Percentiles rank a stretch among this genome's conserved stretches.
These are phyloP conservation scores for Antennarius maculatus DNA, from an alignment of 2,797 vertebrate genomes.

Conservation along the genomic window DNA sequence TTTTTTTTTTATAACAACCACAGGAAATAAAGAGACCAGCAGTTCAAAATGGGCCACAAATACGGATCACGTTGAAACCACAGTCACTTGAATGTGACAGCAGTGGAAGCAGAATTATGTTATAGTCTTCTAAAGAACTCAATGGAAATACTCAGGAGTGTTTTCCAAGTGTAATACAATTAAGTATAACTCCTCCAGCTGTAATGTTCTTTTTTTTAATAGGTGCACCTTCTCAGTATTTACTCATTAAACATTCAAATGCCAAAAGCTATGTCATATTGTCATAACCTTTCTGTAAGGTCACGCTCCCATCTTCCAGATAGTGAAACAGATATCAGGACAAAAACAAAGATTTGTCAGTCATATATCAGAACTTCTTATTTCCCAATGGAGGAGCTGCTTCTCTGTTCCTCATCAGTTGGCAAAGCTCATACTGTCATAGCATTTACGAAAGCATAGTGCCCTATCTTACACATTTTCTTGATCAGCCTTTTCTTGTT, in stretches of 20 bases:
- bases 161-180: not conserved
- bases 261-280: slow-evolving; percentile 4
- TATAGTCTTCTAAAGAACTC: not conserved
- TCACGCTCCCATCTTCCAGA: slow-evolving; percentile 32
- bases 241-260: slow-evolving; percentile 4
- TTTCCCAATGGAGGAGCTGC: not conserved
- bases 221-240: not conserved
- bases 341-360: not conserved
- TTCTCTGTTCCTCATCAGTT: slow-evolving; percentile 4
- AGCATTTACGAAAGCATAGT: not conserved
- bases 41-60: slow-evolving; percentile 63
- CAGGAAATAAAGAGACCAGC: slow-evolving; percentile 58
- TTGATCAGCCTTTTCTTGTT: not conserved
- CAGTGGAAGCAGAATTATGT: slow-evolving; percentile 23
- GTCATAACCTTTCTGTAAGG: slow-evolving; percentile 3
- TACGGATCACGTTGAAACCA: slow-evolving; percentile 63
- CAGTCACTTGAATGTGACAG: slow-evolving; percentile 45
- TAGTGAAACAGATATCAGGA: slow-evolving; percentile 23
- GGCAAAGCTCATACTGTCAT: not conserved
- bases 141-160: slow-evolving; percentile 5
- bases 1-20: slow-evolving; percentile 40
- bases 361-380: not conserved
- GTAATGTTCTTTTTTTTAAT: not conserved
- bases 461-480: not conserved
- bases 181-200: not conserved